Percentiles rank a stretch among this genome's conserved stretches.
Evolutionary conservation across 2,888 invertebrate genomes (phyloP).

Genomic region (Apomyelois bistriatella): DNA sequence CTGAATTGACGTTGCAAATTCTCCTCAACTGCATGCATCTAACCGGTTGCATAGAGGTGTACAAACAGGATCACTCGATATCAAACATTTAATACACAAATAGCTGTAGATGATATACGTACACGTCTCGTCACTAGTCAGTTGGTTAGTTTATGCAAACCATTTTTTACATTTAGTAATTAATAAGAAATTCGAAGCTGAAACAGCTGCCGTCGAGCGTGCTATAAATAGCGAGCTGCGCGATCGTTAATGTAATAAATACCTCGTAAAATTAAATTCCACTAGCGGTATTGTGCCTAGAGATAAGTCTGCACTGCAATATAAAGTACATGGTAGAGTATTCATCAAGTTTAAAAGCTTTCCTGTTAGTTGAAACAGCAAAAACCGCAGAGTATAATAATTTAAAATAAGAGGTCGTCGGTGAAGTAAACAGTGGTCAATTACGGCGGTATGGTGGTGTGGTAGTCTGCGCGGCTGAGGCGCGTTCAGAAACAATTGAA

Average conservation of each 20-base stretch:
- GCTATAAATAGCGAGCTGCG: constrained; percentile 42
- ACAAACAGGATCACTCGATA: constrained; percentile 3
- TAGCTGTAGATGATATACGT: not conserved
- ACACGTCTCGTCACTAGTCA: not conserved
- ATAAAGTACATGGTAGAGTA: constrained; percentile 28
- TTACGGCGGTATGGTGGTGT: constrained; percentile 53
- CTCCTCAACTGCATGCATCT: constrained; percentile 14
- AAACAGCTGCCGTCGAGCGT: constrained; percentile 37
- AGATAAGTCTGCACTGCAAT: constrained; percentile 10
- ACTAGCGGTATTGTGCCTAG: constrained; percentile 8
- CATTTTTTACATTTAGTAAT: constrained; percentile 18
- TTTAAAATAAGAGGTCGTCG: constrained; percentile 67
- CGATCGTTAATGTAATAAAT: constrained; percentile 44
- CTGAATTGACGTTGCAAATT: constrained; percentile 31
- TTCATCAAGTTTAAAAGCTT: constrained; percentile 34
- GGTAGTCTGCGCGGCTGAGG: constrained; percentile 54
- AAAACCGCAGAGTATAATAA: constrained; percentile 53
- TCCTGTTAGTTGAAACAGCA: constrained; percentile 39
- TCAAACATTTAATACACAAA: not conserved
- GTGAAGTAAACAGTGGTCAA: constrained; percentile 78
- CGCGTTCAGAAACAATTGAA: constrained; percentile 76
- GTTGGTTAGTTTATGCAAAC: not conserved
- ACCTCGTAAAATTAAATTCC: constrained; percentile 43
- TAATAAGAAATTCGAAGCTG: constrained; percentile 36
- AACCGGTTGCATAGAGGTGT: constrained; percentile 9